These are phyloP conservation scores for Origma solitaria DNA, from an alignment of 2,113 vertebrate species.

Conservation along the genomic window DNA sequence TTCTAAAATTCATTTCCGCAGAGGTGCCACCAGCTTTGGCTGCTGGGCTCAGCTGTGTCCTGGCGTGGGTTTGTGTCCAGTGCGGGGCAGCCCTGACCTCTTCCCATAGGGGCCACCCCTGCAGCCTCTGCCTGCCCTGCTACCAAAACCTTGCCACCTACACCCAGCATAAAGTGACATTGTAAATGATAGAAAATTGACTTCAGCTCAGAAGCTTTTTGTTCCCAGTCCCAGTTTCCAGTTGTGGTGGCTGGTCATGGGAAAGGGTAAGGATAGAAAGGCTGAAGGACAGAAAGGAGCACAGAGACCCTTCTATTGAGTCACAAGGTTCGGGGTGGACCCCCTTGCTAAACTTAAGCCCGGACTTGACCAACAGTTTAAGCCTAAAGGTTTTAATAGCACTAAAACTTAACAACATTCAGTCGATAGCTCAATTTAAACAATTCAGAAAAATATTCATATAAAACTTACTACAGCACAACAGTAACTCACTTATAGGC, in stretches of 20 bases:
- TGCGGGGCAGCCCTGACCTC: rapidly evolving
- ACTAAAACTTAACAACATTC: background rate
- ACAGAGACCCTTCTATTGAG: background rate
- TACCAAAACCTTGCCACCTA: background rate
- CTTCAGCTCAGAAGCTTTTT: background rate
- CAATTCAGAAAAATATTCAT: background rate
- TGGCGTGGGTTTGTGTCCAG: background rate
- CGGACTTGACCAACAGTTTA: background rate
- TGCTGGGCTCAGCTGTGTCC: background rate
- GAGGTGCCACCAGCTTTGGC: background rate
- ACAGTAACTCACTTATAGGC: background rate
- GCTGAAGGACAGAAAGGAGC: background rate
- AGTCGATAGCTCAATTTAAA: rapidly evolving
- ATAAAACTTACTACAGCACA: background rate
- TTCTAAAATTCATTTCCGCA: background rate
- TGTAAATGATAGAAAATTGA: background rate
- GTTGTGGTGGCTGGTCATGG: no score
- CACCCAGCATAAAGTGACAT: background rate
- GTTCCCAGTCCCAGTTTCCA: no score
- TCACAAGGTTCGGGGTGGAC: background rate
- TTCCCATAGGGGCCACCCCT: background rate
- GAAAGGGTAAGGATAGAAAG: background rate
- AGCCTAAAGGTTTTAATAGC: background rate
- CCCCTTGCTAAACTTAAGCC: background rate
- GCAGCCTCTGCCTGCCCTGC: background rate